Percentiles rank a stretch among this genome's conserved stretches.
Evolutionary conservation across 2,113 vertebrate genomes (phyloP).

Genomic region (Arenaria interpres): DNA sequence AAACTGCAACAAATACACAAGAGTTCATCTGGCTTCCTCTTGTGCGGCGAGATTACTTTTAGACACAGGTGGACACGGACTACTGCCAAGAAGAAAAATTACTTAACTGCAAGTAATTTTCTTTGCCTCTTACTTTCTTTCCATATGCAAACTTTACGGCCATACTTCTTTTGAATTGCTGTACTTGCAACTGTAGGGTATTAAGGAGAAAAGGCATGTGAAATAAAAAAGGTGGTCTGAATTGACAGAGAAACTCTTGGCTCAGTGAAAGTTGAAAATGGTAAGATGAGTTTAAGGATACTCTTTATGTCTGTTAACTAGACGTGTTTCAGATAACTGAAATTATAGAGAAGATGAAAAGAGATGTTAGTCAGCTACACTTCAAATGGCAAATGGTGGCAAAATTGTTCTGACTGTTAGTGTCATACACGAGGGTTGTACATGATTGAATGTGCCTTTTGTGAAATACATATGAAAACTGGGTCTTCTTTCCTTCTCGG

Average conservation of each 20-base stretch:
- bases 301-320: background rate
- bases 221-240: background rate
- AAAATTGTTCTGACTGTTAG: background rate
- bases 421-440: background rate
- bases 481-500: background rate
- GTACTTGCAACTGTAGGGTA: background rate
- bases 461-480: background rate
- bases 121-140: background rate
- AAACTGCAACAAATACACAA: background rate
- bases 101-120: background rate
- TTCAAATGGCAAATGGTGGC: background rate
- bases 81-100: background rate
- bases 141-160: background rate
- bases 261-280: background rate
- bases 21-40: background rate
- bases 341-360: background rate
- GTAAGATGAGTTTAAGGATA: background rate
- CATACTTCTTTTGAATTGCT: background rate
- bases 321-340: background rate
- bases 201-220: background rate
- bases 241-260: background rate
- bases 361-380: background rate
- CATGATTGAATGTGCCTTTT: background rate
- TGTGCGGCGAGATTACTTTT: background rate
- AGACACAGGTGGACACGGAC: background rate